Evolutionary conservation across 2,888 invertebrate species (phyloP).

Genomic region (Philhelius pedissequus): DNA sequence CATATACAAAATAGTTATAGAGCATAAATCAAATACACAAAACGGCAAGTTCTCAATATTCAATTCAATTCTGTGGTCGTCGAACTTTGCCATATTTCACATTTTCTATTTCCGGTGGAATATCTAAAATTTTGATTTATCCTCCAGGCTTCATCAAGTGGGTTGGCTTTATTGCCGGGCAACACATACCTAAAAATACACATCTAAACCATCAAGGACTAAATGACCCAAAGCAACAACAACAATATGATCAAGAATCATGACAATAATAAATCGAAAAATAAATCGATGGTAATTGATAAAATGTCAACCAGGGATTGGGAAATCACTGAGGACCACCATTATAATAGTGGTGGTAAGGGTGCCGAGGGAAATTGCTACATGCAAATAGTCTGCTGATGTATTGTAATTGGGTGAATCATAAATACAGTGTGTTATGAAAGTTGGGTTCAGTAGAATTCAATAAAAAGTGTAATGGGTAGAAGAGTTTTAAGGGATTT

Average conservation of each 20-base stretch:
- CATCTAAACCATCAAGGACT: neutral
- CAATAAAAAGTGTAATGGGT: no score
- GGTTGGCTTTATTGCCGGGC: neutral
- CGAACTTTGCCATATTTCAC: conserved; percentile 61
- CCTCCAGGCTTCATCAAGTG: conserved; percentile 16
- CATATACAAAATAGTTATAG: neutral
- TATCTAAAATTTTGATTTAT: conserved; percentile 65
- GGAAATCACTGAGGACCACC: conserved; percentile 21
- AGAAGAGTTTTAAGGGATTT: no score
- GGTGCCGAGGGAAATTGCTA: conserved; percentile 4
- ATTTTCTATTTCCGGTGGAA: conserved; percentile 62
- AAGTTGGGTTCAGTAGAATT: neutral
- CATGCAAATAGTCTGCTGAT: conserved; percentile 53
- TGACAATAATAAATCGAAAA: conserved; percentile 65
- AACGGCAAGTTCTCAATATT: conserved; percentile 26
- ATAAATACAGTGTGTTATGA: conserved; percentile 28
- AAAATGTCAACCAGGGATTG: conserved; percentile 40
- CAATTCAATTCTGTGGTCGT: conserved; percentile 42
- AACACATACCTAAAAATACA: no score
- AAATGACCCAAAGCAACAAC: conserved; percentile 20
- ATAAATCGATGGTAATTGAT: conserved; percentile 68
- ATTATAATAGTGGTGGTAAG: neutral
- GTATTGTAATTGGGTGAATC: conserved; percentile 33
- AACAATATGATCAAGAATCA: conserved; percentile 1
- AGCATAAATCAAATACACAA: conserved; percentile 33